Percentiles rank a stretch among this genome's conserved stretches.
Conservation (phyloP, 64 coral and sea anemone genomes). For the Dendronephthya gigantea region DNA sequence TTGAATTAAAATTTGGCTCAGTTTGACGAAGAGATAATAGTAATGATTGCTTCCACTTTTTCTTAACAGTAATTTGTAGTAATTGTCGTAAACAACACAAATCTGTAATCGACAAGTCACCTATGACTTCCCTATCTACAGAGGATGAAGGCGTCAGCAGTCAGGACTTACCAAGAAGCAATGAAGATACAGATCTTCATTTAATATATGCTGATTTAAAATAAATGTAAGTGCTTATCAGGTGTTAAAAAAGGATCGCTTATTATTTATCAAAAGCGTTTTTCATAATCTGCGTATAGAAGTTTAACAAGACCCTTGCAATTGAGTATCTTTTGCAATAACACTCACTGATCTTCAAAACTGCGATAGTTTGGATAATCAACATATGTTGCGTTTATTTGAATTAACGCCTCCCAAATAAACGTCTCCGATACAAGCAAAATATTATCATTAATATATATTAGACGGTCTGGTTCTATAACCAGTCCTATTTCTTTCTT, state of each 20-base stretch:
- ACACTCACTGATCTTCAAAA: background rate
- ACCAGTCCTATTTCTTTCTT: background rate
- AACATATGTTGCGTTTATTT: background rate
- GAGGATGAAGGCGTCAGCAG: background rate
- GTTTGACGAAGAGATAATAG: background rate
- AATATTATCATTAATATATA: background rate
- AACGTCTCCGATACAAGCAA: background rate
- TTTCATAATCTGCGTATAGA: background rate
- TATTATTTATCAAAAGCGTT: background rate
- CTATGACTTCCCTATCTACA: constrained; percentile 4
- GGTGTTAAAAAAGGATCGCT: background rate
- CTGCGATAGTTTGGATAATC: background rate
- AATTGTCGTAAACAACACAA: constrained; percentile 16
- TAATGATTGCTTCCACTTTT: background rate
- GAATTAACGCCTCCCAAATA: background rate
- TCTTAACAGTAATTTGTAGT: constrained; percentile 24
- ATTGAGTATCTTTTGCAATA: background rate
- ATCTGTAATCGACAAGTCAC: constrained; percentile 15
- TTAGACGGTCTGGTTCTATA: background rate
- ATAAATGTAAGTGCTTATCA: background rate
- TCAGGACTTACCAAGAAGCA: background rate
- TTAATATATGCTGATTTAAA: background rate
- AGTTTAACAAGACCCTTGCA: background rate
- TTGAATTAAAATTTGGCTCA: too few relatives aligned
- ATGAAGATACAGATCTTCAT: background rate